Percentiles rank a stretch among this genome's conserved stretches.
phyloP scores from a whole-genome alignment of 2,888 invertebrate species.

The Euproctis similis region DNA sequence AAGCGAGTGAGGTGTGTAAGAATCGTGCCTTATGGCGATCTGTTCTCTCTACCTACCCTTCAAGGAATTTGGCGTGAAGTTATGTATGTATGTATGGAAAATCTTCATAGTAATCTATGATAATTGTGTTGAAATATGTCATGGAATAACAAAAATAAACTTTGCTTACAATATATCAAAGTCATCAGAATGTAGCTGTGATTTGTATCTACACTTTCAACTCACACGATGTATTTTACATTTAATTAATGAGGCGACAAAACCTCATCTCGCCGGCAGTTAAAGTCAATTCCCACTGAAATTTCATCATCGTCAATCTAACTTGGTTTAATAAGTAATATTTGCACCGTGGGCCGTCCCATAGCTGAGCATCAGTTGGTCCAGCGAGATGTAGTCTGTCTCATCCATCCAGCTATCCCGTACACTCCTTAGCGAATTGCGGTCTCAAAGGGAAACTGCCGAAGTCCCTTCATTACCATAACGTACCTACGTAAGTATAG shows the following conservation, averaged over 20 bases:
- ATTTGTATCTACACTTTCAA: constrained; percentile 3
- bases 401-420: constrained; percentile 56
- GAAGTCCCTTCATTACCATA: constrained; percentile 46
- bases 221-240: constrained; percentile 28
- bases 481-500: constrained; percentile 28
- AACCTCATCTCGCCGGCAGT: constrained; percentile 62
- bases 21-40: no score
- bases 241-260: constrained; percentile 60
- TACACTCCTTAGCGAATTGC: constrained; percentile 41
- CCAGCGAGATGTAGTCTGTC: constrained; percentile 61
- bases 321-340: constrained; percentile 69
- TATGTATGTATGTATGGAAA: no score
- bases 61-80: no score
- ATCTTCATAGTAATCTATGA: no score
- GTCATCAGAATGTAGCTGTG: no score
- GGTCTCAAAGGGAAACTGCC: constrained; percentile 60
- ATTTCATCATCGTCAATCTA: constrained; percentile 74
- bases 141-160: no score
- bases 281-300: constrained; percentile 73
- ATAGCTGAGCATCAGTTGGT: constrained; percentile 44
- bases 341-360: constrained; percentile 63
- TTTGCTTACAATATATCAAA: no score
- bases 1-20: no score
- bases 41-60: no score
- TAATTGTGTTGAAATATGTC: no score